Evolutionary conservation across 2,113 vertebrate species (phyloP), one percentile per base, ranked within the genome.

Genomic region (Bubo scandiacus): DNA sequence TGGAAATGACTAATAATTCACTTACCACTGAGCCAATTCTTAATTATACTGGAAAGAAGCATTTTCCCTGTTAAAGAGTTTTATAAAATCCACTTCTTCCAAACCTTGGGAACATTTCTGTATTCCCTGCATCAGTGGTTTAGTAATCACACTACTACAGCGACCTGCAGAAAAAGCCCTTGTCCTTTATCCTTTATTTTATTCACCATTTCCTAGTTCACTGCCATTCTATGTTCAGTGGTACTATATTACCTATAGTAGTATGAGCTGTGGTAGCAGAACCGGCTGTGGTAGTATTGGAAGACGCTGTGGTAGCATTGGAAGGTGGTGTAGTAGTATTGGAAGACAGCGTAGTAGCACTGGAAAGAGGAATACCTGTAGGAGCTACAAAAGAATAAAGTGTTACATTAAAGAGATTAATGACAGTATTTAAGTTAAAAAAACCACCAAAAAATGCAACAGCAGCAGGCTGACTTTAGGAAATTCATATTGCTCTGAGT

Each of bases 231-330:
- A 5, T 11, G 17, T 20, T 58, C 61, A 81, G 51, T 22, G 25
- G 17, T 62, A 32, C 25, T 38, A 2, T 9, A 38, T 98, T 97
- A 98, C 97, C 97, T 97, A 25, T 93, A 74, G 95, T 34, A 84
- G 88, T 43, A 58, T 42, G 79, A 87, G 51, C 15, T 45, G 94
- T 94, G 40, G 90, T 68, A 67, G 55, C 3, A 80, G 90, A 3
- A 92, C 6, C 8, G 10, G 47, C 6, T 27, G 65, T 83, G 78
- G 88, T 93, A 6, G 25, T 11, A 81, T n/a, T 92, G 81, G 94
- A 51, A 82, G 95, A 17, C 0, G 17, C 5, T 1, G 80, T 75
- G 23, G 92, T 94, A 2, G 7, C 2, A 16, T 32, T 96, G 51
- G 81, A 19, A 55, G 89, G 3, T 0, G 52, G 1, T 0, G 59